Evolutionary conservation across 2,888 invertebrate genomes (phyloP), one percentile per base, ranked within the genome.

Genomic region (Lucinisca nassula): DNA sequence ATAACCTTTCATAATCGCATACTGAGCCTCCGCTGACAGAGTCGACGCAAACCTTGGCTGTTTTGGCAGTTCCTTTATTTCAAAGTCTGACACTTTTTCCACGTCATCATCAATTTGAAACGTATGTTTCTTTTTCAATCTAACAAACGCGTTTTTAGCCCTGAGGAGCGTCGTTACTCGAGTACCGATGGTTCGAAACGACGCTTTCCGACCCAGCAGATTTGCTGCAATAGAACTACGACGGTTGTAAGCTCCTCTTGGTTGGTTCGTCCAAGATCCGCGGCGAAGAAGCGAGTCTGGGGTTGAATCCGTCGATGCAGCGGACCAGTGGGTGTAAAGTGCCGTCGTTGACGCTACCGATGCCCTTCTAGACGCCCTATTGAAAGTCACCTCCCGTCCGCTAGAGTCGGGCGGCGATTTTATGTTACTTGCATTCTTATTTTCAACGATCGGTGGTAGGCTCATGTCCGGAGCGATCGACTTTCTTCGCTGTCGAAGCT

Each of bases 1-100:
- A 79, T 95, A 95, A 0, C 95, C 94, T 85, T 95, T 95, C 93
- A 95, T 92, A 87, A 95, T 93, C 74, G 95, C 95, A 84, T 94
- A 95, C 88, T 95, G 95, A 0, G 95, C 95, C 79, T 95, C 95
- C 3, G 93, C 90, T 0, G 95, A 95, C 51, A 95, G 85, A 8
- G 94, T 93, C 0, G 95, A 93, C 24, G 93, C 93, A 85, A 95
- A 95, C 21, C 95, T 87, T 0, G 95, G 94, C 30, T 90, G 87
- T 35, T 86, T 88, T 8, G 95, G 95, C 37, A 95, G 78, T 67
- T 92, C 89, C 72, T 92, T 90, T 51, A 93, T 93, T 35, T 88
- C 87, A 27, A 88, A 89, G 74, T 82, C 88, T 6, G 82, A 87
- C 40, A 90, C 91, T 24, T 87, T 84, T 12, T 79, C 82, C 24